A percentile compares a stretch with the other conserved stretches of the same genome.
Conservation (phyloP, 2,797 vertebrate species). For the Pitangus sulphuratus region DNA sequence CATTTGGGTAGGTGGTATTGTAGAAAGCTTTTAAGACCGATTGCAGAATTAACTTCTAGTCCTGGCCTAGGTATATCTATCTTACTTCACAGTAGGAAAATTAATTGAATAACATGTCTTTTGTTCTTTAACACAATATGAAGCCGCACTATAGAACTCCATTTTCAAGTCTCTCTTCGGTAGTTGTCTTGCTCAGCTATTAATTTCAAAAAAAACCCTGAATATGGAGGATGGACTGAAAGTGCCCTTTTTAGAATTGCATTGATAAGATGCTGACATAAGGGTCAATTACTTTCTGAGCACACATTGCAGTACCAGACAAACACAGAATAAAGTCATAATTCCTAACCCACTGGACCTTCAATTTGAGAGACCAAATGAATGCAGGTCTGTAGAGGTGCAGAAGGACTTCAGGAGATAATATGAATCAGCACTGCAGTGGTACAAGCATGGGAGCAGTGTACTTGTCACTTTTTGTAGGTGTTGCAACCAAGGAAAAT, state of each 20-base stretch:
- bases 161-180: background rate
- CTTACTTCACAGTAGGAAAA: background rate
- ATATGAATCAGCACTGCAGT: background rate
- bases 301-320: background rate
- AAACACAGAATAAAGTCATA: background rate
- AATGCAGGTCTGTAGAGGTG: background rate
- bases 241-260: background rate
- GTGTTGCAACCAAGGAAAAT: background rate
- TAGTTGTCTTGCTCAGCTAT: background rate
- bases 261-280: background rate
- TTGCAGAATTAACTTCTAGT: background rate
- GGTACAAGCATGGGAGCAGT: background rate
- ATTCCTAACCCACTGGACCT: background rate
- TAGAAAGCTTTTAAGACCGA: background rate
- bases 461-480: background rate
- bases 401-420: background rate
- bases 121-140: background rate
- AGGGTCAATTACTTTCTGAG: slow-evolving; percentile 27
- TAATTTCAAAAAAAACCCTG: background rate
- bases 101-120: background rate
- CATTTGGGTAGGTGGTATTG: background rate
- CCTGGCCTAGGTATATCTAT: background rate
- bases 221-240: background rate
- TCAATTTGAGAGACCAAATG: background rate
- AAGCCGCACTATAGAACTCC: background rate